Evolutionary conservation across 2,797 vertebrate genomes (phyloP), one percentile per base, ranked within the genome.

Genomic region (Fistularia tabacaria): DNA sequence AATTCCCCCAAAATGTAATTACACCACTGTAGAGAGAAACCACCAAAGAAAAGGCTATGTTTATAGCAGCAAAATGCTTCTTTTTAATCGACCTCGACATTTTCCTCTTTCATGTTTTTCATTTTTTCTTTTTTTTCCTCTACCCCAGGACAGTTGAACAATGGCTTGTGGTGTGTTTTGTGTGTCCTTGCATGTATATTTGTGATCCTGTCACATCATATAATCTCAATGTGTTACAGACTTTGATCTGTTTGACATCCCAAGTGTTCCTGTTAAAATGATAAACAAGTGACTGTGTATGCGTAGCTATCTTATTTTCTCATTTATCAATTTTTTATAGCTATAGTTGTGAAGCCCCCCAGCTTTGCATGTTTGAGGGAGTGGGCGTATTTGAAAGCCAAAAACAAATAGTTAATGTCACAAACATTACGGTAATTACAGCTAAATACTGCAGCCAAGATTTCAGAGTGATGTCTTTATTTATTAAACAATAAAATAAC

Each of bases 191-290:
- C 51, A 25, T 66, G 49, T 61, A 51, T 63, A 50, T 74, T 55
- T 71, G 64, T 52, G 61, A 61, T 66, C 62, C 77, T 82, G 80
- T 85, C 84, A 82, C 42, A 60, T 60, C 49, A 50, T 53, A 73
- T 83, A 73, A 75, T 67, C 53, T 85, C 78, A 79, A 54, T 38
- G 51, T 36, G 38, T 54, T 64, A 50, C 54, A 46, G 53, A 48
- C 70, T 79, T 73, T 66, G 76, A 82, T 83, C 79, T 77, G 69
- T 52, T 42, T 62, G 64, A 55, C 63, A 60, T 69, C 72, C 38
- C 48, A 59, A 76, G 66, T 62, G 47, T 44, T 61, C 73, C 66
- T 43, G 49, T 11, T 57, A 75, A 39, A 51, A 73, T 75, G 59
- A 36, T 14, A 42, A 46, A 11, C 40, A 10, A 0, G 7, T 36